Percentiles rank a stretch among this genome's conserved stretches.
Conservation (phyloP, 2,113 vertebrate genomes). For the Calyptommatus sinebrachiatus region DNA sequence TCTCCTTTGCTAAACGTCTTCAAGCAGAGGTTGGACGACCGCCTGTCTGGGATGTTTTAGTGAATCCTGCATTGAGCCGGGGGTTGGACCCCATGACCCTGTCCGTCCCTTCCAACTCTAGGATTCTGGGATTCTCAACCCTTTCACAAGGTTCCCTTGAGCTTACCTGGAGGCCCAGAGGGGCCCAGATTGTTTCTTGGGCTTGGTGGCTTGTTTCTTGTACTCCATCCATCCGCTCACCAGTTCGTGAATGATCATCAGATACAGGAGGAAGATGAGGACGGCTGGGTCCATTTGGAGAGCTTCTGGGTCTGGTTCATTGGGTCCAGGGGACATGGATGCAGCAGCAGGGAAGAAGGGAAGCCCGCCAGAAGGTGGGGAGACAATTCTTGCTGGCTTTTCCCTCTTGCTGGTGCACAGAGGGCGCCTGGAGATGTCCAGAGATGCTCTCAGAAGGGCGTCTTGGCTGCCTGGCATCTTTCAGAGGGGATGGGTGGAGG, state of each 20-base stretch:
- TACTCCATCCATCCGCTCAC: constrained; percentile 88
- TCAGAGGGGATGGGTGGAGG: neutral
- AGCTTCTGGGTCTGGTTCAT: constrained; percentile 56
- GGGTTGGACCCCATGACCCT: too few relatives aligned
- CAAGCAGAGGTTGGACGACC: too few relatives aligned
- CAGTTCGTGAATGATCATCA: constrained; percentile 87
- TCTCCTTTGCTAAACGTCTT: too few relatives aligned
- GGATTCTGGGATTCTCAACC: neutral
- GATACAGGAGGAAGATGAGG: constrained; percentile 86
- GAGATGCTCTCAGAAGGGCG: neutral
- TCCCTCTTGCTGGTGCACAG: neutral
- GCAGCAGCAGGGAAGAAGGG: neutral
- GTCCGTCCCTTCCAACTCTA: too few relatives aligned
- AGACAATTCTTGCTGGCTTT: neutral
- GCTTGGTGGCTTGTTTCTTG: constrained; percentile 77
- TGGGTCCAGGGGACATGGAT: constrained; percentile 53
- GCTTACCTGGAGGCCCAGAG: constrained; percentile 78
- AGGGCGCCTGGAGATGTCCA: constrained; percentile 3
- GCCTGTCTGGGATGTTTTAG: too few relatives aligned
- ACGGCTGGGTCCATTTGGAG: constrained; percentile 83
- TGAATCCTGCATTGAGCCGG: too few relatives aligned
- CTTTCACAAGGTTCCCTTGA: accelerated
- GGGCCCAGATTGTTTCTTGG: constrained; percentile 70
- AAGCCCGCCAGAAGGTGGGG: neutral
- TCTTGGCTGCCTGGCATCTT: constrained; percentile 12